Base-by-base conservation (phyloP, 2,888 invertebrate species). In the Drosophila histrio region DNA sequence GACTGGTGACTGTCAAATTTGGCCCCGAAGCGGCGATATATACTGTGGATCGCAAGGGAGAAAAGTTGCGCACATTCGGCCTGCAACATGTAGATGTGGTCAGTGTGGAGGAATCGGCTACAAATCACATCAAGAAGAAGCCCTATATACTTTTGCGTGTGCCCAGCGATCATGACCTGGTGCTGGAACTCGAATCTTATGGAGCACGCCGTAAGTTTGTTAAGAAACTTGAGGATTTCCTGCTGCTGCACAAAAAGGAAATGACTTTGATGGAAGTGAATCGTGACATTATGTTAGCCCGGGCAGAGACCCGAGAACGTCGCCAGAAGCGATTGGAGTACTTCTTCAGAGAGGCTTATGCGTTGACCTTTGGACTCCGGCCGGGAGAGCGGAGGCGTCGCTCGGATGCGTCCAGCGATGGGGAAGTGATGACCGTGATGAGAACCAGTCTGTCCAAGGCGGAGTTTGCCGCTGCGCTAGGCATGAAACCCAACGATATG, bases 261-360 rank as follows among this genome's bases (percentile, higher is more conserved):
- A 93, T 97, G 71, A 95, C 95, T 75, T 93, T 94, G 13, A 93
- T 94, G 22, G 95, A 96, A 92, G 95, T 95, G 87, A 91, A 90
- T 79, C 94, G 97, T 26, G 98, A 98, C 77, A 94, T 96, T 71
- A 96, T 98, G 94, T 91, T 98, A 58, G 96, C 96, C 7, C 96
- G 97, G 88, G 98, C 98, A 7, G 98, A 98, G 92, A 98, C 98
- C 0, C 95, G 97, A 78, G 98, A 98, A 89, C 93, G 98, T 6
- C 92, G 98, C n/a, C 98, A 98, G 90, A 96, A 96, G 85, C 95
- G 97, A 76, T 91, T 99, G 54, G 98, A 98, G 90, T 96, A 98
- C 92, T 99, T 99, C 93, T 99, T 99, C 92, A 94, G 98, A 66
- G 98, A 98, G 92, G 98, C 98, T 0, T 98, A 98, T 88, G 97